These are phyloP conservation scores for Hermaeophaga mercurialis DNA, from an alignment of 2,888 invertebrate species.

Conservation along the genomic window DNA sequence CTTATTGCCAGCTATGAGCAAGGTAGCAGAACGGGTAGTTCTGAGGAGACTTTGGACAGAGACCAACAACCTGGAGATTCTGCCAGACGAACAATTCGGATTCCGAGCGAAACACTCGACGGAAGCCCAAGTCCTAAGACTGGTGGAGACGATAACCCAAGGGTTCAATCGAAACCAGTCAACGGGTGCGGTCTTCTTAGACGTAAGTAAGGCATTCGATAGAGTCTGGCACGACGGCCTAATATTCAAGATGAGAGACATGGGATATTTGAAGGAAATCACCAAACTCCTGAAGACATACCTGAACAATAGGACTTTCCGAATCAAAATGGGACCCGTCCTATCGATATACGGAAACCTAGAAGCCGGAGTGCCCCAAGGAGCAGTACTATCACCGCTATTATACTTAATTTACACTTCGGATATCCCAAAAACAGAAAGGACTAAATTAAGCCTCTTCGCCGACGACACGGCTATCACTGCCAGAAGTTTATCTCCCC, in stretches of 20 bases:
- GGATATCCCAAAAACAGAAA: slow-evolving; percentile 10
- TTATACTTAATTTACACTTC: slow-evolving; percentile 11
- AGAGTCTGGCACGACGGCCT: too few relatives aligned
- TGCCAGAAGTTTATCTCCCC: not conserved
- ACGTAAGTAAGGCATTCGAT: too few relatives aligned
- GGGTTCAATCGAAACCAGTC: slow-evolving; percentile 38
- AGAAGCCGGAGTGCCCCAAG: slow-evolving; percentile 19
- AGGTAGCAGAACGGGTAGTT: too few relatives aligned
- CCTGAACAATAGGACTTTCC: not conserved
- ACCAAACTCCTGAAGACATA: slow-evolving; percentile 13
- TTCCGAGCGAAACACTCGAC: slow-evolving; percentile 22
- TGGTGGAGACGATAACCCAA: too few relatives aligned
- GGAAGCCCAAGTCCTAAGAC: too few relatives aligned
- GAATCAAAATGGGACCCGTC: not conserved
- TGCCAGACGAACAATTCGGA: slow-evolving; percentile 26
- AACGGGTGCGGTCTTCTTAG: too few relatives aligned
- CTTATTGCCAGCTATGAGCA: too few relatives aligned
- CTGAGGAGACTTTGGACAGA: too few relatives aligned
- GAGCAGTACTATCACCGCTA: slow-evolving; percentile 25
- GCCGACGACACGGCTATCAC: slow-evolving; percentile 28
- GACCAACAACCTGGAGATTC: too few relatives aligned
- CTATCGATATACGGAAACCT: not conserved
- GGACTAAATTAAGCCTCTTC: slow-evolving; percentile 25
- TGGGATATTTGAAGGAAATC: too few relatives aligned
- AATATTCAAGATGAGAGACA: too few relatives aligned